Conservation (phyloP, 1,140 invertebrate species). For the Rhagoletis pomonella region DNA sequence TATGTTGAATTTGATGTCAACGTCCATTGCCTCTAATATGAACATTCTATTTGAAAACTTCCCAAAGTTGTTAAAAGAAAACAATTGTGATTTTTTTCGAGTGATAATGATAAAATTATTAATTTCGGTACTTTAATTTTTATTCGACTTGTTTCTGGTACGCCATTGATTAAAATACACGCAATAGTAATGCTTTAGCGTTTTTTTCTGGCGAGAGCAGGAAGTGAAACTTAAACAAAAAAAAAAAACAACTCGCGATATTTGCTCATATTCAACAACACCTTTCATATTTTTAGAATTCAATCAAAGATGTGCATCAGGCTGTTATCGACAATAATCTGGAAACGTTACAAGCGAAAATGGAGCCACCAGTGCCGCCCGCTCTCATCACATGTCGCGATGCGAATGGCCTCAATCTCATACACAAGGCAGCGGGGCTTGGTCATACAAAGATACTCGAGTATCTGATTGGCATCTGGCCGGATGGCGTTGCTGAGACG, state of each 20-base stretch:
- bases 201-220: not conserved
- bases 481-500: conserved; percentile 79
- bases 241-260: too few species aligned
- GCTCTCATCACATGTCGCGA: conserved; percentile 87
- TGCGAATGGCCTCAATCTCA: conserved; percentile 83
- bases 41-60: too few species aligned
- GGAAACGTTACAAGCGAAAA: conserved; percentile 80
- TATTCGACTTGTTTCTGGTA: too few species aligned
- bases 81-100: too few species aligned
- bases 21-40: too few species aligned
- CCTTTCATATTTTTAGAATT: conserved; percentile 77
- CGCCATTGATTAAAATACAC: not conserved
- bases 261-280: not conserved
- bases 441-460: conserved; percentile 83
- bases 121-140: too few species aligned
- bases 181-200: not conserved
- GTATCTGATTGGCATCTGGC: conserved; percentile 83
- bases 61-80: too few species aligned
- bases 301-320: conserved; percentile 87
- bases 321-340: conserved; percentile 85
- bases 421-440: conserved; percentile 90
- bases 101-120: too few species aligned
- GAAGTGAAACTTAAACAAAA: too few species aligned
- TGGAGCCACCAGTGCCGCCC: conserved; percentile 82
- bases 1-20: too few species aligned